Conservation (phyloP, 2,113 vertebrate genomes). For the Leptosomus discolor region DNA sequence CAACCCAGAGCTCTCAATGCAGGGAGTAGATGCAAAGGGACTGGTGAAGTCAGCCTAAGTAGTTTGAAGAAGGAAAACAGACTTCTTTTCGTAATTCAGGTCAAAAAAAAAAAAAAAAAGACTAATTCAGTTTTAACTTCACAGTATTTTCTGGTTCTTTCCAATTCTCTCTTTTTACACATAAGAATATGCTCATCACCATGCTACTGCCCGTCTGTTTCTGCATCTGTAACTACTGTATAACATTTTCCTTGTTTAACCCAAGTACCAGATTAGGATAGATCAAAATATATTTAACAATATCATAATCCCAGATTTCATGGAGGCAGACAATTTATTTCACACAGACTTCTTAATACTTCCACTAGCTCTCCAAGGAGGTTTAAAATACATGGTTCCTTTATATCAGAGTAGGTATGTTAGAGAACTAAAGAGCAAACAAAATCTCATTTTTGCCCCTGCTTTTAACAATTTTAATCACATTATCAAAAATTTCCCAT, state of each 20-base stretch:
- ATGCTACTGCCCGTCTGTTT: background rate
- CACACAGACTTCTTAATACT: background rate
- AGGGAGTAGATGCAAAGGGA: background rate
- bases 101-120: rapidly evolving
- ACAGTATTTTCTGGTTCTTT: background rate
- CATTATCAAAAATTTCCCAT: background rate
- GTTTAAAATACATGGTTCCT: background rate
- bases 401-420: background rate
- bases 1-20: background rate
- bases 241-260: background rate
- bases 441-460: background rate
- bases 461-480: background rate
- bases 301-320: background rate
- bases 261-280: background rate
- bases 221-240: background rate
- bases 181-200: background rate
- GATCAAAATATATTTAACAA: background rate
- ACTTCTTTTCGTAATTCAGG: background rate
- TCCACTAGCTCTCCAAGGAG: background rate
- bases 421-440: background rate
- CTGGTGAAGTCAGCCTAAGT: background rate
- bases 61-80: background rate
- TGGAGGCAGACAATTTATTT: background rate
- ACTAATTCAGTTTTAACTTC: background rate
- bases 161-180: background rate